Evolutionary conservation across 2,113 vertebrate genomes (phyloP), one percentile per base, ranked within the genome.

Genomic region (Sturnus vulgaris): DNA sequence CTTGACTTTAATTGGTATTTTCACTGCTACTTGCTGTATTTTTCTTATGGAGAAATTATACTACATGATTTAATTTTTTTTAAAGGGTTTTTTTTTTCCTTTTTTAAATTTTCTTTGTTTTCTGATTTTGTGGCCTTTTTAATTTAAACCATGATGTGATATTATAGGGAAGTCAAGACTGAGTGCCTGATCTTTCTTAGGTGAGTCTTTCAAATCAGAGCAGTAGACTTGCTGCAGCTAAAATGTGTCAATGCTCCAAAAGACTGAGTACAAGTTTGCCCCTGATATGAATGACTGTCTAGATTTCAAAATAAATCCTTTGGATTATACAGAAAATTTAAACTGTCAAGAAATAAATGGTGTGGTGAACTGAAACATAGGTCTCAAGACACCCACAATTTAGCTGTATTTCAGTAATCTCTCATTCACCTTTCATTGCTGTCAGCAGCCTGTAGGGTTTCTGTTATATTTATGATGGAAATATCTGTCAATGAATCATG

Each of bases 261-360:
- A 64, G 49, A 61, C 52, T 69, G 73, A 85, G 46, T 71, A 47
- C 69, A 81, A 76, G 33, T 82, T 82, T 93, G 33, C 15, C 39
- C 72, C 61, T 77, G 42, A 64, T 86, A 77, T 72, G 57, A 92
- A 76, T 76, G 52, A 53, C 16, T 83, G 52, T 21, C 65, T 71
- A 71, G 66, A 82, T 91, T 80, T 91, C 37, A 80, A 93, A 86
- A 77, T 80, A 91, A 91, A 89, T 89, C 57, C 60, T 82, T 85
- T 92, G 84, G 49, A 64, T 94, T 92, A 55, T 77, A 86, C 31
- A 1, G 6, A 86, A 97, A 88, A 90, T 89, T 80, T 87, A 77
- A 96, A 65, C 95, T 90, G 91, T 94, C 85, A 95, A 88, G 68
- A 83, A 93, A 92, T 77, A 96, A 91, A 86, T 63, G 50, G 63